A percentile compares a stretch with the other conserved stretches of the same genome.
These are phyloP conservation scores for Bostrychus sinensis DNA, from an alignment of 2,113 vertebrate species.

Conservation along the genomic window DNA sequence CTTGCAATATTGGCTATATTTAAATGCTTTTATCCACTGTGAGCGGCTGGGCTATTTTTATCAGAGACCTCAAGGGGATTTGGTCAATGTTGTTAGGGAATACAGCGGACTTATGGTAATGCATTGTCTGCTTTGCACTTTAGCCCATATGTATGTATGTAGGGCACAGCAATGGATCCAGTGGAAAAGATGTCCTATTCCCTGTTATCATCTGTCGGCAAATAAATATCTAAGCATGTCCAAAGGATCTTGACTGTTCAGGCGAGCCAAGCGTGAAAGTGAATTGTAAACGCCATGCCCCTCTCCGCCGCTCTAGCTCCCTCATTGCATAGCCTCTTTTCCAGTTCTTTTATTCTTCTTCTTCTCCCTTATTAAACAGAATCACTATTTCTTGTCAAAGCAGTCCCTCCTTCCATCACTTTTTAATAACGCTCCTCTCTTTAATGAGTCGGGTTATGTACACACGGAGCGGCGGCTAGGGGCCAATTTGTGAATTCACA, in stretches of 20 bases:
- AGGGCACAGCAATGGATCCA: slow-evolving; percentile 39
- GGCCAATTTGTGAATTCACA: slow-evolving; percentile 80
- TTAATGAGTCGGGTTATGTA: slow-evolving; percentile 82
- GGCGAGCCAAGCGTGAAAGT: slow-evolving; percentile 51
- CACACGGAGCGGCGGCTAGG: slow-evolving; percentile 73
- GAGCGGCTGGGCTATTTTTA: slow-evolving; percentile 54
- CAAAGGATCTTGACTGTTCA: slow-evolving; percentile 46
- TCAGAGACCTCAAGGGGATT: slow-evolving; percentile 30
- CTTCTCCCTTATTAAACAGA: slow-evolving; percentile 67
- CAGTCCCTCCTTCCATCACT: slow-evolving; percentile 73
- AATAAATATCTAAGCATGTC: slow-evolving; percentile 58
- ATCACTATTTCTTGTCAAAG: slow-evolving; percentile 70
- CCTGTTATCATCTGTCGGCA: slow-evolving; percentile 43
- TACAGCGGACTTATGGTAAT: slow-evolving; percentile 21
- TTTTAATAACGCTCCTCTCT: slow-evolving; percentile 79
- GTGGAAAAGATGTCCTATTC: slow-evolving; percentile 53
- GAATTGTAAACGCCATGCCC: slow-evolving; percentile 46
- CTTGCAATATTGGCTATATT: no score
- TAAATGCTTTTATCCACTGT: no score
- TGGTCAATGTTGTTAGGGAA: slow-evolving; percentile 24
- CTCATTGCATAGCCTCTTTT: slow-evolving; percentile 50
- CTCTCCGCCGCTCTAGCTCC: slow-evolving; percentile 34
- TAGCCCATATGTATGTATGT: slow-evolving; percentile 60
- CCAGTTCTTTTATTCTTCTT: slow-evolving; percentile 14
- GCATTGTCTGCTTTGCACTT: slow-evolving; percentile 35